phyloP scores from a whole-genome alignment of 2,797 vertebrate genomes.

The Paratrypauchen microcephalus region DNA sequence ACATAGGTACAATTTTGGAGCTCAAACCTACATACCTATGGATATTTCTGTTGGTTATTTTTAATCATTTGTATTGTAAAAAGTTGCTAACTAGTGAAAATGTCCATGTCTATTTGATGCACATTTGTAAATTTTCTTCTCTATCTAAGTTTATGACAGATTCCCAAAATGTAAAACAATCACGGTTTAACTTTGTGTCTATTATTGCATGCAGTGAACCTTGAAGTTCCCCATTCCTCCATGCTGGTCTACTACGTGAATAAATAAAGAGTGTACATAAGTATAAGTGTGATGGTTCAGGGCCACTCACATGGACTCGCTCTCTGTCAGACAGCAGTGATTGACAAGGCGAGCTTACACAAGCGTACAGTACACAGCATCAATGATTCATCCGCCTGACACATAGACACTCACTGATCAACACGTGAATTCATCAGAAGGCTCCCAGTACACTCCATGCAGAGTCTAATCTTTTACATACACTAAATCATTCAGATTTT shows the following conservation, averaged over 20 bases:
- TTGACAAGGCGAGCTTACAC: constrained; percentile 43
- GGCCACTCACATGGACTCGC: constrained; percentile 41
- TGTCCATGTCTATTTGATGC: not conserved
- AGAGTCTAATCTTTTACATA: constrained; percentile 19
- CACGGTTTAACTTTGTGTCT: not conserved
- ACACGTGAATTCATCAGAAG: constrained; percentile 47
- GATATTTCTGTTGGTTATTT: too few relatives aligned
- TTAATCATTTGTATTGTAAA: not conserved
- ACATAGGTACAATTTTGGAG: too few relatives aligned
- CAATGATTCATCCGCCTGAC: constrained; percentile 51
- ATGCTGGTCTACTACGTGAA: constrained; percentile 14
- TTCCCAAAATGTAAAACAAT: not conserved
- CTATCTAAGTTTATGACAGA: not conserved
- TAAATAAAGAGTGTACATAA: constrained; percentile 12
- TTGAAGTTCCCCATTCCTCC: constrained; percentile 2
- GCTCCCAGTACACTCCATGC: constrained; percentile 15
- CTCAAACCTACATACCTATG: too few relatives aligned
- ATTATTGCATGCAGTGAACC: not conserved
- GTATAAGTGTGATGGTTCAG: constrained; percentile 41
- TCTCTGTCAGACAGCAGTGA: constrained; percentile 41
- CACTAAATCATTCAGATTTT: constrained; percentile 49
- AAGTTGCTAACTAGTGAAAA: not conserved
- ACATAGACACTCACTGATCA: constrained; percentile 35
- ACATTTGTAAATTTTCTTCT: not conserved
- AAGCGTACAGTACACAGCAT: constrained; percentile 39